phyloP scores from a whole-genome alignment of 2,888 invertebrate genomes.

The Osmoderma eremita region DNA sequence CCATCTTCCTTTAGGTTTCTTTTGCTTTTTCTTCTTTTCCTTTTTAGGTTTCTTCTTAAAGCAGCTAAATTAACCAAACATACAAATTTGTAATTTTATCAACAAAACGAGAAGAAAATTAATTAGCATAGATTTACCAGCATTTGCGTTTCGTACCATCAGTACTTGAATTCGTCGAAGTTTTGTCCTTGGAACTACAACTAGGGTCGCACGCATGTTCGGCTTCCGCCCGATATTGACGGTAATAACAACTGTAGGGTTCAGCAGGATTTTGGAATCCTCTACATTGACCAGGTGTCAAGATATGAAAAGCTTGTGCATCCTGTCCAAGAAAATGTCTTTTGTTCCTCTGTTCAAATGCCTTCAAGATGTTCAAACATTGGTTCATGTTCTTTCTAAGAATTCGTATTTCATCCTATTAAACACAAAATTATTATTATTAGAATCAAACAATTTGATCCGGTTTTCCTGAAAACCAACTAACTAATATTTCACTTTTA shows the following conservation, averaged over 20 bases:
- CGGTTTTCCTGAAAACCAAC: too few relatives aligned
- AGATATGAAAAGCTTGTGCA: background rate
- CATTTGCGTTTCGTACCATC: background rate
- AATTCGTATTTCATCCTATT: conserved; percentile 12
- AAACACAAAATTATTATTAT: too few relatives aligned
- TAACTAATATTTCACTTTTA: too few relatives aligned
- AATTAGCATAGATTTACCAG: conserved; percentile 1
- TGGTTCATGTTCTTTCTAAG: conserved; percentile 15
- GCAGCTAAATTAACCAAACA: background rate
- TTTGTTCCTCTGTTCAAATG: conserved; percentile 3
- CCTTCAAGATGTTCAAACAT: conserved; percentile 10
- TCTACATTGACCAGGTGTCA: conserved; percentile 7
- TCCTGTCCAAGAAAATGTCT: background rate
- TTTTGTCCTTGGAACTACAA: conserved; percentile 3
- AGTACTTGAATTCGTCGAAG: background rate
- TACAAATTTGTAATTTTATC: too few relatives aligned
- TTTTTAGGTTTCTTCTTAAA: conserved; percentile 30
- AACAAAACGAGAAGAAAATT: background rate
- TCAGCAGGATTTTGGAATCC: conserved; percentile 20
- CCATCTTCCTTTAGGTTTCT: background rate
- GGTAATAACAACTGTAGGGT: conserved; percentile 16
- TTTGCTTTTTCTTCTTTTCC: conserved; percentile 19
- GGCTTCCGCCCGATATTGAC: conserved; percentile 14
- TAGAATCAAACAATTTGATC: too few relatives aligned
- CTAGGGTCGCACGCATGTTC: background rate